These are phyloP conservation scores for Serilophus lunatus DNA, from an alignment of 2,113 vertebrate genomes.

Conservation along the genomic window DNA sequence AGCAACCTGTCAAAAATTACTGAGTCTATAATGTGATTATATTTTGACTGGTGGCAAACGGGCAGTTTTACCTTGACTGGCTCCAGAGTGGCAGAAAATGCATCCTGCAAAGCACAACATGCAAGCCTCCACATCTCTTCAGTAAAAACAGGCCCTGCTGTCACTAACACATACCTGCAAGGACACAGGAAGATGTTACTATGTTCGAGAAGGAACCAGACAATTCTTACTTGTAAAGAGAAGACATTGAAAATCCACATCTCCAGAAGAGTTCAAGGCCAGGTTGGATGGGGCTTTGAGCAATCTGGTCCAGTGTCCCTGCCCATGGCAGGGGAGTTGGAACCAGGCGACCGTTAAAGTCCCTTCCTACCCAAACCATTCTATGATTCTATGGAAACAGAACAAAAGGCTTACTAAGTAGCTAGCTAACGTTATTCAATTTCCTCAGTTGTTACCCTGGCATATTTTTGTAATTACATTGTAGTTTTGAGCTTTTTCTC, in stretches of 20 bases:
- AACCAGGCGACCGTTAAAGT: background rate
- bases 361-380: background rate
- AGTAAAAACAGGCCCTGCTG: slow-evolving; percentile 91
- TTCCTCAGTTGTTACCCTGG: background rate
- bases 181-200: background rate
- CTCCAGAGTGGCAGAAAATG: slow-evolving; percentile 92
- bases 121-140: slow-evolving; percentile 98
- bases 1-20: background rate
- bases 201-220: background rate
- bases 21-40: background rate
- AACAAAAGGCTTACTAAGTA: background rate
- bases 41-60: background rate
- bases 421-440: background rate
- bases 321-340: background rate
- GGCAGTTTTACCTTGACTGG: slow-evolving; percentile 88
- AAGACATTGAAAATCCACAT: background rate
- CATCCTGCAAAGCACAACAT: slow-evolving; percentile 93
- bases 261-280: background rate
- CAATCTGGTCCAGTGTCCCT: background rate
- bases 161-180: slow-evolving; percentile 91
- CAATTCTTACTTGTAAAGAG: background rate
- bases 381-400: background rate
- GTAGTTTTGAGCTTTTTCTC: background rate
- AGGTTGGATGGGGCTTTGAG: background rate
- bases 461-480: background rate